These are phyloP conservation scores for Onychomys leucogaster DNA, from an alignment of 2,797 vertebrate genomes.

Conservation along the genomic window DNA sequence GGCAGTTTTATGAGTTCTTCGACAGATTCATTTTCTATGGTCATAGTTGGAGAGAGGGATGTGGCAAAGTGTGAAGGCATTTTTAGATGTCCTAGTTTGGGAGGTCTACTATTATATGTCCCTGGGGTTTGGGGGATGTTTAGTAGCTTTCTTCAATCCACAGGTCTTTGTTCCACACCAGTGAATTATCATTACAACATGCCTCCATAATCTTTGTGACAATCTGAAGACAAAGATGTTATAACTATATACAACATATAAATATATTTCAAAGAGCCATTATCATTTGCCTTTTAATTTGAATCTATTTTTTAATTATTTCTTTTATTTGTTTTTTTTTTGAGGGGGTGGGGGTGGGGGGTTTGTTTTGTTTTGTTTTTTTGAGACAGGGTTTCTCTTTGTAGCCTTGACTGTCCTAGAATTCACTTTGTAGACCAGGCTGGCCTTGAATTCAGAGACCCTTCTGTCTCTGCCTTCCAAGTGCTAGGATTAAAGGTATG, in stretches of 20 bases:
- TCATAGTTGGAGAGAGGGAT: background rate
- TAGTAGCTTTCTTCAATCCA: background rate
- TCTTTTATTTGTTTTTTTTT: background rate
- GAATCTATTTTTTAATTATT: background rate
- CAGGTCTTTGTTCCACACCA: background rate
- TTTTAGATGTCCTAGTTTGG: background rate
- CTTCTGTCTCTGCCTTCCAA: background rate
- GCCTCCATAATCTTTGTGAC: background rate
- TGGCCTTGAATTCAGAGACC: background rate
- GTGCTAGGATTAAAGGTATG: background rate
- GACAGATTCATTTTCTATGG: background rate
- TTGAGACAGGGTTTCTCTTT: background rate
- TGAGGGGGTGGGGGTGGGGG: too few species aligned
- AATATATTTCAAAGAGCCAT: background rate
- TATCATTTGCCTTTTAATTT: background rate
- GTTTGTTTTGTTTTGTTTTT: background rate
- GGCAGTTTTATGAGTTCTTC: background rate
- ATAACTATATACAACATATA: background rate
- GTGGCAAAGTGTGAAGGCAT: background rate
- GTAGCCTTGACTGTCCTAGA: background rate
- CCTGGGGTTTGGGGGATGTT: background rate
- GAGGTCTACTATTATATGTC: background rate
- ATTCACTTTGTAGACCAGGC: background rate
- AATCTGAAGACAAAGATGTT: slow-evolving; percentile 4
- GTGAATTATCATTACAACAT: background rate